Evolutionary conservation across 2,113 vertebrate species (phyloP).

Genomic region (Rynchops niger): DNA sequence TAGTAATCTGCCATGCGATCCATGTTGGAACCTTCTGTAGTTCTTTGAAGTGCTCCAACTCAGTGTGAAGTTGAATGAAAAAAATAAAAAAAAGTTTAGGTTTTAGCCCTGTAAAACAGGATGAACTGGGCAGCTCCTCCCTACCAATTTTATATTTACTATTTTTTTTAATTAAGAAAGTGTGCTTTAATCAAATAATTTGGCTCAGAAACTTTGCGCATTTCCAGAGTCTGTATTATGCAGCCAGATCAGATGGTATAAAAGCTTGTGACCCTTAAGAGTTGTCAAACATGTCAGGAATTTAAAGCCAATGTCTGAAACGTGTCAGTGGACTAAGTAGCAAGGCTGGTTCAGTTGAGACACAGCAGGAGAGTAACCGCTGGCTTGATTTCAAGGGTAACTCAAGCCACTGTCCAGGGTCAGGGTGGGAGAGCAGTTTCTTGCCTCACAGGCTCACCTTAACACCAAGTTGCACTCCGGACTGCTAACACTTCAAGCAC

Average conservation of each 20-base stretch:
- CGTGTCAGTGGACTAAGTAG: neutral
- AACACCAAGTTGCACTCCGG: neutral
- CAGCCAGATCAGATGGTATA: neutral
- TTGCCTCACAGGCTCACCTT: neutral
- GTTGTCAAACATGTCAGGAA: neutral
- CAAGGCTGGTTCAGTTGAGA: neutral
- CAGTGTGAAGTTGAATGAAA: neutral
- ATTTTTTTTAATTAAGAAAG: neutral
- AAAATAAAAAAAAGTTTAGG: neutral
- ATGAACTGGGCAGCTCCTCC: neutral
- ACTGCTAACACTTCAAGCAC: neutral
- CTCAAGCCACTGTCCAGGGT: neutral
- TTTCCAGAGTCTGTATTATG: neutral
- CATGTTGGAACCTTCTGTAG: neutral
- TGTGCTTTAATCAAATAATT: neutral
- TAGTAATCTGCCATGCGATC: neutral
- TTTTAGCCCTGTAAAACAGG: neutral
- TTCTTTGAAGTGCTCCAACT: neutral
- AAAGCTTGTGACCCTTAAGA: neutral
- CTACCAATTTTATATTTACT: neutral
- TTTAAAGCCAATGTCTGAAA: neutral
- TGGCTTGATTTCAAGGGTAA: slow-evolving; percentile 20
- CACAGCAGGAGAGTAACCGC: neutral
- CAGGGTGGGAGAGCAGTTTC: neutral
- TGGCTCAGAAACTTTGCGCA: neutral